A percentile compares a stretch with the other conserved stretches of the same genome.
Conservation (phyloP, 2,888 invertebrate genomes). For the Stenoptilia bipunctidactyla region DNA sequence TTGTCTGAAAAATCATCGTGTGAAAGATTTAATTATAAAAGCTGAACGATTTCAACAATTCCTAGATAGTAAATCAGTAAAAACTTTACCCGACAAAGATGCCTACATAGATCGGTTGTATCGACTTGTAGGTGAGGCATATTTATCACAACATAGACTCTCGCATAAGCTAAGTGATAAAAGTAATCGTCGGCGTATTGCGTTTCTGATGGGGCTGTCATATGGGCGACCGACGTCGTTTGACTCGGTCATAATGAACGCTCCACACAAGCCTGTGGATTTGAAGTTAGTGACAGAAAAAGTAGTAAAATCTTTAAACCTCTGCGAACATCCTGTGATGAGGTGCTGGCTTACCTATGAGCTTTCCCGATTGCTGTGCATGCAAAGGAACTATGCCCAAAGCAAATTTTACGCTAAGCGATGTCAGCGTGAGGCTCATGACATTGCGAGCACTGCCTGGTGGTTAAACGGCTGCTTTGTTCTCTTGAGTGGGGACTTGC, state of each 20-base stretch:
- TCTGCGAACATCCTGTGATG: slow-evolving; percentile 60
- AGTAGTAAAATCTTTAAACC: slow-evolving; percentile 38
- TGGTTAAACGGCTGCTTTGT: slow-evolving; percentile 58
- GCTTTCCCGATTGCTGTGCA: slow-evolving; percentile 43
- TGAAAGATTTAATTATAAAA: slow-evolving; percentile 52
- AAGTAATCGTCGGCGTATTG: slow-evolving; percentile 53
- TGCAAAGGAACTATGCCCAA: slow-evolving; percentile 56
- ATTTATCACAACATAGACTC: slow-evolving; percentile 45
- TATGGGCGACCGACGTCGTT: slow-evolving; percentile 51
- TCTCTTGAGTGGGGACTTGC: slow-evolving; percentile 60
- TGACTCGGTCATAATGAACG: slow-evolving; percentile 60
- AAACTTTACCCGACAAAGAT: slow-evolving; percentile 54
- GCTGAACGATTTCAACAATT: slow-evolving; percentile 59
- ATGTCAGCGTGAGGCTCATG: slow-evolving; percentile 52
- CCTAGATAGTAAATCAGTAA: slow-evolving; percentile 47
- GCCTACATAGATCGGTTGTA: slow-evolving; percentile 50
- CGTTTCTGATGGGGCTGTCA: slow-evolving; percentile 56
- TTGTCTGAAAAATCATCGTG: slow-evolving; percentile 35
- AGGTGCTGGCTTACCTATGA: slow-evolving; percentile 62
- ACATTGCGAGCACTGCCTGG: slow-evolving; percentile 44
- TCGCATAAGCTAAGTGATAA: slow-evolving; percentile 56
- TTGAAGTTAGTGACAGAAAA: slow-evolving; percentile 46
- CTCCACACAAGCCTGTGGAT: slow-evolving; percentile 55
- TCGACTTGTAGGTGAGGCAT: slow-evolving; percentile 53
- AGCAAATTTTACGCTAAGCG: slow-evolving; percentile 58